Percentiles rank a stretch among this genome's conserved stretches.
phyloP scores from a whole-genome alignment of 2,113 vertebrate species.

The Toxotes chatareus region DNA sequence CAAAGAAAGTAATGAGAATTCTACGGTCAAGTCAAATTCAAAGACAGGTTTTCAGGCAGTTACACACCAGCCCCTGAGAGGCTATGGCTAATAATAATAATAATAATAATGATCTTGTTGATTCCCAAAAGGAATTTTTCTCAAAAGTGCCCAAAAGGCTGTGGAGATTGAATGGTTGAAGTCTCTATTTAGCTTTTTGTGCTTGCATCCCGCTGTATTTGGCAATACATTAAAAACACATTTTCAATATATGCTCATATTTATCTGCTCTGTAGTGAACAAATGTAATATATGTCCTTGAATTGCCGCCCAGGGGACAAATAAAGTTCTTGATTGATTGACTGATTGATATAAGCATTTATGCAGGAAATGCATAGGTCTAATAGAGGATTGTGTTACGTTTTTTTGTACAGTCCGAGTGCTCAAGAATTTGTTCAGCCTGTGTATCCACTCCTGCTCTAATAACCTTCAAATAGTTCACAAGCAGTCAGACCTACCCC shows the following conservation, averaged over 20 bases:
- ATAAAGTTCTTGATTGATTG: too few relatives aligned
- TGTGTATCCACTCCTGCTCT: conserved; percentile 41
- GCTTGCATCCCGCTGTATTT: background rate
- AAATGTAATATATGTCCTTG: background rate
- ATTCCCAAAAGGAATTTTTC: background rate
- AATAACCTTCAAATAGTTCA: conserved; percentile 52
- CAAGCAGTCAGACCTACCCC: background rate
- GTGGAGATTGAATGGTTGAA: background rate
- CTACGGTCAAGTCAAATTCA: too few relatives aligned
- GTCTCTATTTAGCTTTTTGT: background rate
- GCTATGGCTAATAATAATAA: background rate
- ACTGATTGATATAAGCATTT: background rate
- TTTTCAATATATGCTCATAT: background rate
- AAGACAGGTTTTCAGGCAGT: too few relatives aligned
- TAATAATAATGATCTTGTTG: background rate
- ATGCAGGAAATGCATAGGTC: background rate
- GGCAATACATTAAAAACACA: too few relatives aligned
- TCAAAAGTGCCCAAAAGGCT: background rate
- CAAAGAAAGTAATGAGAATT: background rate
- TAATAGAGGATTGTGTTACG: background rate
- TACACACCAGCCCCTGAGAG: background rate
- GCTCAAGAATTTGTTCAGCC: background rate
- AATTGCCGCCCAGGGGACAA: too few relatives aligned
- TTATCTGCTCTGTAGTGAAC: background rate
- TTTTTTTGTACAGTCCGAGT: background rate